phyloP scores from a whole-genome alignment of 2,797 vertebrate species.

The Bradypodion ventrale region DNA sequence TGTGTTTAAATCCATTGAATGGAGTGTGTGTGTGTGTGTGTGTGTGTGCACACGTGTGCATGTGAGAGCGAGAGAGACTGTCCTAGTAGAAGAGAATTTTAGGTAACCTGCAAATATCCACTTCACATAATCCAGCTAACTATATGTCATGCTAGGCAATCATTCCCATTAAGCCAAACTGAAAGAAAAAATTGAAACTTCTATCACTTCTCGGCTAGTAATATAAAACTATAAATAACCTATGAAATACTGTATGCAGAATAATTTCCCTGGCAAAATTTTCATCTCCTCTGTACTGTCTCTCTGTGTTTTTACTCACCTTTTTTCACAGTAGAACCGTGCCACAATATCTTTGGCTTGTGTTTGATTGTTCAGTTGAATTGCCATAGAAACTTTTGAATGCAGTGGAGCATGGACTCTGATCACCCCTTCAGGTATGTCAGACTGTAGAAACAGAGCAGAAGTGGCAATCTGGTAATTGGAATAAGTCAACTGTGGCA shows the following conservation, averaged over 20 bases:
- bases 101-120: background rate
- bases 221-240: background rate
- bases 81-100: background rate
- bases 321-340: conserved; percentile 87
- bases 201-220: background rate
- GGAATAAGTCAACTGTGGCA: background rate
- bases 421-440: conserved; percentile 91
- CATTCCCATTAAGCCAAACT: background rate
- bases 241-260: background rate
- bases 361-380: conserved; percentile 87
- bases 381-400: conserved; percentile 94
- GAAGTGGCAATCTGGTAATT: conserved; percentile 57
- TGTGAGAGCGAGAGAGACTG: no score
- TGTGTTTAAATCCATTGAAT: background rate
- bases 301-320: conserved; percentile 72
- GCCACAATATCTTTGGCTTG: conserved; percentile 88
- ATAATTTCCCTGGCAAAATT: background rate
- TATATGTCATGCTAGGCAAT: background rate
- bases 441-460: conserved; percentile 76
- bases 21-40: no score
- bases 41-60: no score
- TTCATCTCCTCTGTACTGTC: background rate
- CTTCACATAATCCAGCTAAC: no score
- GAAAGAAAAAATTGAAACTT: background rate
- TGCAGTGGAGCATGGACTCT: conserved; percentile 90